Evolutionary conservation across 2,888 invertebrate species (phyloP), one percentile per base, ranked within the genome.

Genomic region (Ellobium chinense): DNA sequence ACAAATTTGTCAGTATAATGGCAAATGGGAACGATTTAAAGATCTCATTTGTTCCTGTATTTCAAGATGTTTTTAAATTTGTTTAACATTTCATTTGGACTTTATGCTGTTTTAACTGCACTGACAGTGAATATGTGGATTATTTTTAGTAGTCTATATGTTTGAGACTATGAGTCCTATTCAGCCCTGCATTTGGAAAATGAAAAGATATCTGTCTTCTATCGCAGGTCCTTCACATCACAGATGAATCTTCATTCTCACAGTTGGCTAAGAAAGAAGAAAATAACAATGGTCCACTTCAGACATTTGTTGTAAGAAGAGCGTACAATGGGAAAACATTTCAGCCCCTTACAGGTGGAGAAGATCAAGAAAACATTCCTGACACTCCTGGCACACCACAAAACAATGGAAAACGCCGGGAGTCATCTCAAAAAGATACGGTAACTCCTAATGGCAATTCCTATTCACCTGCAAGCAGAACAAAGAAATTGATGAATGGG

Each of bases 181-280:
- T n/a, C n/a, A n/a, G n/a, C n/a, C n/a, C n/a, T n/a, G n/a, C n/a
- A n/a, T n/a, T n/a, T n/a, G n/a, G n/a, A n/a, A n/a, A n/a, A n/a
- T n/a, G n/a, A n/a, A n/a, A 24, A 31, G 21, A 34, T 36, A 3
- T 36, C 27, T 56, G 27, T 29, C 14, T 69, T 62, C 24, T 37
- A 9, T 21, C n/a, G 37, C 1, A 78, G 78, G 78, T 78, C 31
- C 24, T 70, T n/a, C 78, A 78, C 54, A 46, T 78, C 24, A 63
- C 27, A 72, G 56, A 72, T 37, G 31, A 72, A 9, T 27, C 37
- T 0, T n/a, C 54, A 12, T 36, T 36, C 36, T 18, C 21, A 21
- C 34, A 31, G 5, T 34, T 24, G 9, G 12, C 36, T 12, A 24
- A 1, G 29, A 34, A 65, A 36, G 72, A 72, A 36, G 62, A 78